Evolutionary conservation across 2,888 invertebrate genomes (phyloP).

Genomic region (Fragum whitleyi): DNA sequence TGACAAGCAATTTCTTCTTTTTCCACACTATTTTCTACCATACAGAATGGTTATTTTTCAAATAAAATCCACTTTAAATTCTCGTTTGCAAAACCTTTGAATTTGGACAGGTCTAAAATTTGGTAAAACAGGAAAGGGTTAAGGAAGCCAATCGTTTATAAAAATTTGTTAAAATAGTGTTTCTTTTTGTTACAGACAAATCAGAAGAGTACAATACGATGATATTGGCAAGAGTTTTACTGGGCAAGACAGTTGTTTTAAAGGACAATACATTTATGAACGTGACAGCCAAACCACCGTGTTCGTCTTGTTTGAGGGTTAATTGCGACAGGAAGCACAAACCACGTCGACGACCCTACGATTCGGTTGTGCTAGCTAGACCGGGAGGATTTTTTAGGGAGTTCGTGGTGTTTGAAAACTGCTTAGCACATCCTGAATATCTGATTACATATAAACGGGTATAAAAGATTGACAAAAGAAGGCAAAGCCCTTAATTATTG

Average conservation of each 20-base stretch:
- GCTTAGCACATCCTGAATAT: not conserved
- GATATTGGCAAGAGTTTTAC: not conserved
- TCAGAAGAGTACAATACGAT: not conserved
- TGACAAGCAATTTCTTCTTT: too few species aligned
- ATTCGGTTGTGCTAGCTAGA: not conserved
- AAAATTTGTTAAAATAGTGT: too few species aligned
- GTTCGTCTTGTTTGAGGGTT: not conserved
- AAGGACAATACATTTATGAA: not conserved
- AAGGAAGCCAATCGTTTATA: too few species aligned
- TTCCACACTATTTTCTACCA: too few species aligned
- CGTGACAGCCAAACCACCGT: not conserved
- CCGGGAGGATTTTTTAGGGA: not conserved
- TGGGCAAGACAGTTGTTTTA: not conserved
- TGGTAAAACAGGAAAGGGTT: too few species aligned
- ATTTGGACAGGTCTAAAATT: too few species aligned
- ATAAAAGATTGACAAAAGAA: too few species aligned
- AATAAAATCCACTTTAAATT: too few species aligned
- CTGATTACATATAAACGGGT: not conserved
- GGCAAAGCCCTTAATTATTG: too few species aligned
- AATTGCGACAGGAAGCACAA: not conserved
- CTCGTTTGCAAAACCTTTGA: too few species aligned
- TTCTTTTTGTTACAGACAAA: too few species aligned
- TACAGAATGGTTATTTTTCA: too few species aligned
- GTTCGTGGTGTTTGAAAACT: constrained; percentile 1
- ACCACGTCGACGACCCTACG: not conserved